These are phyloP conservation scores for Orgyia antiqua DNA, from an alignment of 2,888 invertebrate species.

Conservation along the genomic window DNA sequence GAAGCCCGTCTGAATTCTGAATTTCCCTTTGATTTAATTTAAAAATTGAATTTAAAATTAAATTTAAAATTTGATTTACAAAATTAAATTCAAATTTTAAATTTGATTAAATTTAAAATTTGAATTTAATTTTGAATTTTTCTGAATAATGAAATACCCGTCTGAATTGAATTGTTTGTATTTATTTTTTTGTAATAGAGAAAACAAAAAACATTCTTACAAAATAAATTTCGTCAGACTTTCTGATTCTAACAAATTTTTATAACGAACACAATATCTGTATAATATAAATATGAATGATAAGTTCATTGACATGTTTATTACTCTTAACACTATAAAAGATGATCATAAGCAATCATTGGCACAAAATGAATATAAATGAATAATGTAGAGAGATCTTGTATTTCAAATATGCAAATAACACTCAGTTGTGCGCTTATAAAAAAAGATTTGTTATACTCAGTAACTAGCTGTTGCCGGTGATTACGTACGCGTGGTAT, in stretches of 20 bases:
- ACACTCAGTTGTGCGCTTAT: constrained; percentile 11
- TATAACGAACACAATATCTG: constrained; percentile 10
- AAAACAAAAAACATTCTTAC: not conserved
- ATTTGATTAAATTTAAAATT: too few relatives aligned
- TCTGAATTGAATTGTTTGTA: too few relatives aligned
- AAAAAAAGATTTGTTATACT: constrained; percentile 10
- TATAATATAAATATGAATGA: constrained; percentile 6
- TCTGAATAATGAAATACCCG: too few relatives aligned
- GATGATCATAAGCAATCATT: constrained; percentile 21
- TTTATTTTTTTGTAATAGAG: too few relatives aligned
- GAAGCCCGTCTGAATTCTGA: too few relatives aligned
- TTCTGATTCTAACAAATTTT: not conserved
- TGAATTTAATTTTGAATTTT: too few relatives aligned
- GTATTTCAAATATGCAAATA: constrained; percentile 16
- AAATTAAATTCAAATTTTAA: too few relatives aligned
- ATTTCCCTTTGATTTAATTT: too few relatives aligned
- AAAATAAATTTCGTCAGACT: not conserved
- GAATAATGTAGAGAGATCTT: constrained; percentile 9
- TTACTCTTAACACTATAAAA: constrained; percentile 18
- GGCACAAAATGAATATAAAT: constrained; percentile 16
- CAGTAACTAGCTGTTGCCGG: too few relatives aligned
- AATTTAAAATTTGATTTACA: too few relatives aligned
- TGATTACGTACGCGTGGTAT: too few relatives aligned
- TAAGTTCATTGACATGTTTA: constrained; percentile 16
- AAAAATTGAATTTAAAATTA: too few relatives aligned